Conservation (phyloP, 2,888 invertebrate genomes). For the Dromius quadrimaculatus region DNA sequence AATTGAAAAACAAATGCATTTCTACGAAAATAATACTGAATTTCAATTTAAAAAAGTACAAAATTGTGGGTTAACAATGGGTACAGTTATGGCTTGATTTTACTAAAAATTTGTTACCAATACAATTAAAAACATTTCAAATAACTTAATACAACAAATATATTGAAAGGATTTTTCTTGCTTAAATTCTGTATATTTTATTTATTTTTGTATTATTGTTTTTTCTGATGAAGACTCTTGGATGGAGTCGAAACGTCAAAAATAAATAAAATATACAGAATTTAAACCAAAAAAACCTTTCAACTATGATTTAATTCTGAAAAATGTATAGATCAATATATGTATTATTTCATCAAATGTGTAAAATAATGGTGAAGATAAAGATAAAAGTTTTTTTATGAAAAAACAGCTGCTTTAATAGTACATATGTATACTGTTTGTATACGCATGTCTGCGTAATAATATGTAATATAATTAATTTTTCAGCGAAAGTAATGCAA, state of each 20-base stretch:
- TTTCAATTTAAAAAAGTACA: conserved; percentile 51
- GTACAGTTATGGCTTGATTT: conserved; percentile 31
- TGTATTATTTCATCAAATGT: not conserved
- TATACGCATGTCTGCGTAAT: not conserved
- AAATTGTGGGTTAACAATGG: conserved; percentile 47
- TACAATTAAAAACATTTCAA: not conserved
- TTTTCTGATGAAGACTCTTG: too few relatives aligned
- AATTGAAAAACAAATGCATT: conserved; percentile 50
- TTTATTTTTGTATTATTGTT: too few relatives aligned
- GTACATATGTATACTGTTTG: conserved; percentile 1
- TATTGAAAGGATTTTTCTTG: too few relatives aligned
- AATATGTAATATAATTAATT: not conserved
- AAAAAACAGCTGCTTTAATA: conserved; percentile 15
- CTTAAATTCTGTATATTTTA: too few relatives aligned
- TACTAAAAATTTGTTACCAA: conserved; percentile 47
- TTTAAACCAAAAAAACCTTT: too few relatives aligned
- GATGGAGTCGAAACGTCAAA: not conserved
- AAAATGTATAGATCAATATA: too few relatives aligned
- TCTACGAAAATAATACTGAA: conserved; percentile 52
- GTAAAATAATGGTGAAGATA: not conserved
- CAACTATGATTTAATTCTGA: too few relatives aligned
- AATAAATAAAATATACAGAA: too few relatives aligned
- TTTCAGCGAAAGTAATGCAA: conserved; percentile 3
- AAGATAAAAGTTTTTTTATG: not conserved
- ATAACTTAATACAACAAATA: too few relatives aligned